A percentile compares a stretch with the other conserved stretches of the same genome.
phyloP scores from a whole-genome alignment of 2,888 invertebrate species.

The Gastrophysa polygoni region DNA sequence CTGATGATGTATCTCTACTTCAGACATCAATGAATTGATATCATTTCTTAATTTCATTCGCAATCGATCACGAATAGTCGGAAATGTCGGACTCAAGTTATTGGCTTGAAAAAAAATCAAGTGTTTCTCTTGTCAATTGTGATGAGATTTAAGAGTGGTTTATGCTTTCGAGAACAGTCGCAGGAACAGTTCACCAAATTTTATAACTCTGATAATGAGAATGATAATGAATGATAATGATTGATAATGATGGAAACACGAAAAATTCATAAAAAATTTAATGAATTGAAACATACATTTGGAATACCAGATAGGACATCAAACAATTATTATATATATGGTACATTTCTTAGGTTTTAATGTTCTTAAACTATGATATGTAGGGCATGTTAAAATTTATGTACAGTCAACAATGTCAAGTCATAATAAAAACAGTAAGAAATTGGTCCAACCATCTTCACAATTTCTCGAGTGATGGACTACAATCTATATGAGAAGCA shows the following conservation, averaged over 20 bases:
- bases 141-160: too few species aligned
- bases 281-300: constrained; percentile 35
- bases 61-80: too few species aligned
- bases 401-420: constrained; percentile 29
- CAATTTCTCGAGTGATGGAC: constrained; percentile 43
- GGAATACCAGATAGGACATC: constrained; percentile 34
- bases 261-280: constrained; percentile 34
- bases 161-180: too few species aligned
- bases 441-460: constrained; percentile 56
- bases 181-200: too few species aligned
- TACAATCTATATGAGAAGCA: background rate
- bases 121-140: too few species aligned
- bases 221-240: too few species aligned
- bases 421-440: constrained; percentile 54
- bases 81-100: too few species aligned
- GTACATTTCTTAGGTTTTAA: constrained; percentile 24
- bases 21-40: too few species aligned
- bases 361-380: constrained; percentile 46
- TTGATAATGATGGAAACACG: background rate
- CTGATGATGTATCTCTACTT: too few species aligned
- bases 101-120: too few species aligned
- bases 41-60: too few species aligned
- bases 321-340: constrained; percentile 28
- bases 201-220: too few species aligned
- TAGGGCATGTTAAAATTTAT: constrained; percentile 40